Conservation (phyloP, 2,797 vertebrate genomes). For the Helostoma temminkii region DNA sequence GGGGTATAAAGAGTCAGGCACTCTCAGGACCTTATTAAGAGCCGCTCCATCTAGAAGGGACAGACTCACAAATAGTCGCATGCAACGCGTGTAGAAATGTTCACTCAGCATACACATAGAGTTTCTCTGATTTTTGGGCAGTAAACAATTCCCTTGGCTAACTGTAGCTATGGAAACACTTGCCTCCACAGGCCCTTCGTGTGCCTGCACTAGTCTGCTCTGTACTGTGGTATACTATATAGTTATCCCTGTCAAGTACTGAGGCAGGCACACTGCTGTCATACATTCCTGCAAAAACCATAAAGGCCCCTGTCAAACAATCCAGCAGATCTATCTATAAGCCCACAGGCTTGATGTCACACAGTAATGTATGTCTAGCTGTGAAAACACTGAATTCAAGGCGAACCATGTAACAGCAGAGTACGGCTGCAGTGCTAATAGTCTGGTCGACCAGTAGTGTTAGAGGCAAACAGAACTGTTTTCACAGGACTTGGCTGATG, state of each 20-base stretch:
- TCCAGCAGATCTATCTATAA: constrained; percentile 74
- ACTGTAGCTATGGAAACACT: constrained; percentile 69
- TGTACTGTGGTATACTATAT: constrained; percentile 53
- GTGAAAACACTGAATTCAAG: constrained; percentile 75
- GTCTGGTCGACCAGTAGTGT: constrained; percentile 66
- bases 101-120: constrained; percentile 43
- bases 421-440: constrained; percentile 61
- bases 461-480: constrained; percentile 56
- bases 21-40: constrained; percentile 18
- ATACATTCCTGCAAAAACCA: constrained; percentile 71
- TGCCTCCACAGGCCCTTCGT: constrained; percentile 51
- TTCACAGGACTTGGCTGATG: constrained; percentile 63
- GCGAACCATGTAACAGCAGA: constrained; percentile 67
- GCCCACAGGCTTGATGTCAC: constrained; percentile 69
- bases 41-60: constrained; percentile 17
- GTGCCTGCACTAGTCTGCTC: constrained; percentile 44
- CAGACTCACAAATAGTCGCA: constrained; percentile 1
- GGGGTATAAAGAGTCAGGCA: constrained; percentile 35
- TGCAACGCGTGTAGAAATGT: constrained; percentile 34
- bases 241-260: constrained; percentile 65
- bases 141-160: constrained; percentile 54
- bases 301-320: constrained; percentile 75
- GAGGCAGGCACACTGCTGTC: constrained; percentile 70
- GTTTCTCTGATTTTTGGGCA: constrained; percentile 45
- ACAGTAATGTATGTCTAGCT: constrained; percentile 75